phyloP scores from a whole-genome alignment of 2,888 invertebrate species.

The Leptopilina myrica region DNA sequence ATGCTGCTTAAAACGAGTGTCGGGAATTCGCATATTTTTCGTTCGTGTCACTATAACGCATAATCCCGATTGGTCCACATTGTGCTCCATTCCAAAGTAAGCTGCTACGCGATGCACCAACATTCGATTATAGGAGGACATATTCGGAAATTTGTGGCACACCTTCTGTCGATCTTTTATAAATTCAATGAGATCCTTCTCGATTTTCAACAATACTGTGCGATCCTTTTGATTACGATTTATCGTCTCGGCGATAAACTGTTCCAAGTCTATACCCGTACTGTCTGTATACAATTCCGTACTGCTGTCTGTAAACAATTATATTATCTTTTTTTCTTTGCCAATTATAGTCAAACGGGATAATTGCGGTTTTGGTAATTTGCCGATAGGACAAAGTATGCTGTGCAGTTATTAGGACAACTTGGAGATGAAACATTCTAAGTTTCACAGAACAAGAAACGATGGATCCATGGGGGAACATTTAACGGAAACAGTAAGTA shows the following conservation, averaged over 20 bases:
- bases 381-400: too few species aligned
- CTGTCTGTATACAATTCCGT: conserved; percentile 86
- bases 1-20: conserved; percentile 84
- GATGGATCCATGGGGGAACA: too few species aligned
- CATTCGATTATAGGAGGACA: conserved; percentile 98
- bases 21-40: conserved; percentile 83
- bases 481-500: too few species aligned
- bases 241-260: conserved; percentile 93
- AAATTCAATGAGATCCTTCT: conserved; percentile 90
- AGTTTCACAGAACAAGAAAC: too few species aligned
- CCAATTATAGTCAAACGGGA: too few species aligned
- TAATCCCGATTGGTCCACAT: conserved; percentile 89
- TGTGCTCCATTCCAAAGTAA: conserved; percentile 96
- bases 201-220: conserved; percentile 89
- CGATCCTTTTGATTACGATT: conserved; percentile 94
- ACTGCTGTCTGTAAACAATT: conserved; percentile 82
- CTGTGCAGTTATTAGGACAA: too few species aligned
- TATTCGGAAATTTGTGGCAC: conserved; percentile 89
- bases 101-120: conserved; percentile 95
- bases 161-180: conserved; percentile 83
- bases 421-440: too few species aligned
- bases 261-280: conserved; percentile 88
- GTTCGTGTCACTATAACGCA: conserved; percentile 92
- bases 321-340: too few species aligned
- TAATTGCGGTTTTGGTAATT: too few species aligned